Evolutionary conservation across 2,888 invertebrate species (phyloP).

Genomic region (Platycheirus rosarum): DNA sequence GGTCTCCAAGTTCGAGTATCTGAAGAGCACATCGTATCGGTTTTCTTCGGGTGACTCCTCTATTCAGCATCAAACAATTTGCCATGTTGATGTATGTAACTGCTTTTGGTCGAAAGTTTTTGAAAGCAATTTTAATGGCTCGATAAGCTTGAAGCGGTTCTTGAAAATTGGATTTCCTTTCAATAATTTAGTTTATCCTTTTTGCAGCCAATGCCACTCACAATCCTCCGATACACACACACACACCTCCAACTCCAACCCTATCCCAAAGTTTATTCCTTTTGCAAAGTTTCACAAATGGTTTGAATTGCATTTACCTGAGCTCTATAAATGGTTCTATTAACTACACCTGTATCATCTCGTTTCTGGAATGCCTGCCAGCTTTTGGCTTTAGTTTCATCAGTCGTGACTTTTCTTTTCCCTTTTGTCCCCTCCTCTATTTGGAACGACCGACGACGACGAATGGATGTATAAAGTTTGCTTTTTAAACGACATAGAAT

Average conservation of each 20-base stretch:
- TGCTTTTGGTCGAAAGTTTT: conserved; percentile 69
- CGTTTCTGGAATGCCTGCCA: conserved; percentile 16
- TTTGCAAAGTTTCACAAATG: conserved; percentile 36
- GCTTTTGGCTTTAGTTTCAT: conserved; percentile 18
- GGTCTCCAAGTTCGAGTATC: conserved; percentile 2
- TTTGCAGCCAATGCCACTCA: conserved; percentile 39
- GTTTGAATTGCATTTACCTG: conserved; percentile 44
- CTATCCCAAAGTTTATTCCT: conserved; percentile 35
- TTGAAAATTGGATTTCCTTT: conserved; percentile 68
- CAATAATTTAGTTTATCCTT: conserved; percentile 67
- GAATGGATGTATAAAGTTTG: conserved; percentile 65
- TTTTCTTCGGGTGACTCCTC: neutral
- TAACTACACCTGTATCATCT: conserved; percentile 71
- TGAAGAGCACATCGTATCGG: conserved; percentile 11
- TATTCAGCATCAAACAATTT: conserved; percentile 30
- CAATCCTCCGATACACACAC: neutral
- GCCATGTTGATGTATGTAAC: conserved; percentile 66
- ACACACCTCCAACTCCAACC: conserved; percentile 36
- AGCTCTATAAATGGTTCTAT: conserved; percentile 61
- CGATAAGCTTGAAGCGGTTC: conserved; percentile 71
- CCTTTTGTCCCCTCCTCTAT: neutral
- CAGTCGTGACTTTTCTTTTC: conserved; percentile 20
- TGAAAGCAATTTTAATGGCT: conserved; percentile 71
- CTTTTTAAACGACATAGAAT: conserved; percentile 62
- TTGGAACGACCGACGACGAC: conserved; percentile 11